Evolutionary conservation across 2,113 vertebrate species (phyloP), one percentile per base, ranked within the genome.

Genomic region (Ailuropoda melanoleuca): DNA sequence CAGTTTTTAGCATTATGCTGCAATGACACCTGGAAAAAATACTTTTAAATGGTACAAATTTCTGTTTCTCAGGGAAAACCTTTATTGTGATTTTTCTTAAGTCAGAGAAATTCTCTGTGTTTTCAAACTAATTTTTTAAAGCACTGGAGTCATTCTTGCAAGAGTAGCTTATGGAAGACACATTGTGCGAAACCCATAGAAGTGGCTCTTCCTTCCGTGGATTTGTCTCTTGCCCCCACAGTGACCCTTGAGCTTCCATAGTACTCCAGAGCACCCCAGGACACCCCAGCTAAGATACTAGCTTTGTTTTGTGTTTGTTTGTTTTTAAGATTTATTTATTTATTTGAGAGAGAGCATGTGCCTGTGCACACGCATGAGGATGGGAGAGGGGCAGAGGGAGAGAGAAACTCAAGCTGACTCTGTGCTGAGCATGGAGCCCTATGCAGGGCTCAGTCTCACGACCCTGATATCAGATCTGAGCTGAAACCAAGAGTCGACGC

Each of bases 71-170:
- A 83, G 21, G 37, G 26, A 77, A 75, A n/a, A 70, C 6, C 24
- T 85, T 90, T 81, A 75, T 23, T 94, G 15, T 80, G 21, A 4
- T 83, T 85, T 88, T 68, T 68, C 10, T 74, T 55, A 58, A n/a
- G 4, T 72, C 31, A 78, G 31, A 50, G 6, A 21, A 90, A 12
- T 94, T 56, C 31, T 23, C 46, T 83, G 0, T 50, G 50, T 77
- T 48, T 70, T 93, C 31, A 68, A 43, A 78, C 13, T 66, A 78
- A 43, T 34, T 94, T 83, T 90, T 84, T 70, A 8, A 84, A 84
- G 24, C n/a, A 2, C 56, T 46, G 1, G 43, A 56, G 43, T 62
- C 29, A 55, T 96, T 86, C 66, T 94, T 92, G 4, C 9, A 43
- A 9, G 4, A 66, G 31, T n/a, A 31, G 37, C 50, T 55, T 83